Evolutionary conservation across 2,888 invertebrate species (phyloP), one percentile per base, ranked within the genome.

Genomic region (Ellobium chinense): DNA sequence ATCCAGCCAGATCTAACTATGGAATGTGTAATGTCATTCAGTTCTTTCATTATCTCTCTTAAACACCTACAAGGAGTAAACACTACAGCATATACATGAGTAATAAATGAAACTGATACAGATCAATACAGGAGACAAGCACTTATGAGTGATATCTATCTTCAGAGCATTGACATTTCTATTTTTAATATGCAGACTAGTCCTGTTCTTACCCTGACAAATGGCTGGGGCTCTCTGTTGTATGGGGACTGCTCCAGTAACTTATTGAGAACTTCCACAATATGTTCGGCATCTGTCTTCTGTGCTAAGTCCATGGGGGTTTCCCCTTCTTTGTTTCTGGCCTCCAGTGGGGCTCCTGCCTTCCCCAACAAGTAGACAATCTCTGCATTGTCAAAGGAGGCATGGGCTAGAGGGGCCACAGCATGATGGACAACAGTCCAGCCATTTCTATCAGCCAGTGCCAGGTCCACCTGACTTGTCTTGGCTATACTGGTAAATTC

Each of bases 401-500:
- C 93, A 58, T 89, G 88, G 1, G 89, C 88, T 3, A 93, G 84
- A 1, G 93, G 92, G 54, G 85, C 88, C 39, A 93, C 91, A 27
- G 93, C 87, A 82, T 93, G 91, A 82, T 93, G 93, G 24, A 93
- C 80, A 1, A 91, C 91, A 1, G 92, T 92, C 89, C 91, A 91
- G 34, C 93, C 93, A 74, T 91, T 86, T 29, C 82, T 84, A 85
- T 94, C 93, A 65, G 81, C 82, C 4, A 84, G 85, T 18, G 87
- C 85, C 36, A 93, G 73, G 74, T 91, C 87, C 2, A 92, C 88
- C n/a, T 85, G 65, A 75, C 91, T 92, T 3, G 88, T 91, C 81
- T 90, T 89, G 75, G 86, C 86, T 14, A 90, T 85, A 5, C 80
- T 82, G 24, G 21, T 63, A 24, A 69, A 75, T 7, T 63, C 72